These are phyloP conservation scores for Zenarchopterus dispar DNA, from an alignment of 2,797 vertebrate species.

Conservation along the genomic window DNA sequence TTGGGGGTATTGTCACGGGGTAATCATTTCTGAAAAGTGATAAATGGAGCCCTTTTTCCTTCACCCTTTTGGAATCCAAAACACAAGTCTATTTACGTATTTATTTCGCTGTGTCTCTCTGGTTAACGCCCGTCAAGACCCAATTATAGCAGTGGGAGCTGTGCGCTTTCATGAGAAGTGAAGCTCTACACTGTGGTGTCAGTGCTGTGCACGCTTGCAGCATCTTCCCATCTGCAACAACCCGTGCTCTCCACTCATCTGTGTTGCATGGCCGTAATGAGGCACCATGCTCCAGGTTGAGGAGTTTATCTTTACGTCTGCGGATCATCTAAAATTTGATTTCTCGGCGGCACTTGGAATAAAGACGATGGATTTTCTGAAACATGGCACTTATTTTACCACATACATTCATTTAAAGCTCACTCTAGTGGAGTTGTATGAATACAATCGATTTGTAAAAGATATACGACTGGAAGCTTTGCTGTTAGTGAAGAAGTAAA, in stretches of 20 bases:
- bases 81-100: conserved; percentile 75
- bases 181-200: conserved; percentile 48
- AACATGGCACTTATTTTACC: conserved; percentile 9
- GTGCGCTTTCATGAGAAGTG: conserved; percentile 57
- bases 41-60: conserved; percentile 70
- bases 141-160: conserved; percentile 68
- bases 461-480: conserved; percentile 35
- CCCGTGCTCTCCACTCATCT: conserved; percentile 29
- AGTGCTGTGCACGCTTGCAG: conserved; percentile 42
- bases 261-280: conserved; percentile 59
- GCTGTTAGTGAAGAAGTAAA: conserved; percentile 58
- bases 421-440: conserved; percentile 22
- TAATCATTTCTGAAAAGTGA: conserved; percentile 81
- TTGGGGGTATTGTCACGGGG: conserved; percentile 78
- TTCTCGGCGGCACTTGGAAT: conserved; percentile 39
- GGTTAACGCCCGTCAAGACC: conserved; percentile 70
- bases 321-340: conserved; percentile 40
- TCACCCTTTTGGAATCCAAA: conserved; percentile 68
- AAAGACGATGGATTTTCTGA: conserved; percentile 39
- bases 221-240: conserved; percentile 53
- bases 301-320: conserved; percentile 43
- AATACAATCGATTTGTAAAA: conserved; percentile 50
- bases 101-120: conserved; percentile 69
- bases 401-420: conserved; percentile 41
- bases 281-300: conserved; percentile 58